Evolutionary conservation across 1,140 invertebrate species (phyloP), one percentile per base, ranked within the genome.

Genomic region (Hypothenemus hampei): DNA sequence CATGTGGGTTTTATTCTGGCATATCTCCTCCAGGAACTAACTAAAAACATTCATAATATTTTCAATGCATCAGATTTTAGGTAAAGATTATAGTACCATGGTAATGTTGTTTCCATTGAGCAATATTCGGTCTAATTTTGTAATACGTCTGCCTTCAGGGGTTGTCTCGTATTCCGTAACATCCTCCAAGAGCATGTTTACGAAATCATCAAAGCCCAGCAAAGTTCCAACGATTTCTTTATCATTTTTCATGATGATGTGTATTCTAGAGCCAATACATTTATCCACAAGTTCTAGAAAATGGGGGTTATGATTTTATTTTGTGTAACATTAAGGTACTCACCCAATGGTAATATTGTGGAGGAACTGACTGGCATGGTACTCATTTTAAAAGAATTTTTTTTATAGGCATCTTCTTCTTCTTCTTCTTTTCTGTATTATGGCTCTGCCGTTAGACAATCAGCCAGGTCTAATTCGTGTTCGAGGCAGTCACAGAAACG

Each of bases 201-300:
- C 97, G 75, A 97, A 99, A 75, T 98, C 96, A 75, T 99, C 97
- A 74, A 99, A 99, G 6, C 97, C 97, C 54, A 93, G 77, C 15
- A 99, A 73, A 0, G 95, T 98, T 50, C 97, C 97, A 10, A 99
- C 93, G 68, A 99, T 95, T 81, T 99, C 97, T 74, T 97, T 98
- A 67, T 99, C 96, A 72, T 96, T 97, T 76, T 98, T 99, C 96
- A 99, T 98, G 31, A 99, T 97, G 19, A 99, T 98, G 67, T 99
- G 97, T 67, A 99, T 98, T 54, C 92, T 78, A 0, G 96, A 98
- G 15, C 97, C 97, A 70, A 99, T 99, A 74, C 97, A 99, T 81
- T 99, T 99, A 69, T 99, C 97, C n/a, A 99, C 94, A 58, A 99
- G 76, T 77, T 99, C 97, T 90, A 69, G 8, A 45, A 45, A 7